Evolutionary conservation across 2,113 vertebrate genomes (phyloP).

Genomic region (Azemiops feae): DNA sequence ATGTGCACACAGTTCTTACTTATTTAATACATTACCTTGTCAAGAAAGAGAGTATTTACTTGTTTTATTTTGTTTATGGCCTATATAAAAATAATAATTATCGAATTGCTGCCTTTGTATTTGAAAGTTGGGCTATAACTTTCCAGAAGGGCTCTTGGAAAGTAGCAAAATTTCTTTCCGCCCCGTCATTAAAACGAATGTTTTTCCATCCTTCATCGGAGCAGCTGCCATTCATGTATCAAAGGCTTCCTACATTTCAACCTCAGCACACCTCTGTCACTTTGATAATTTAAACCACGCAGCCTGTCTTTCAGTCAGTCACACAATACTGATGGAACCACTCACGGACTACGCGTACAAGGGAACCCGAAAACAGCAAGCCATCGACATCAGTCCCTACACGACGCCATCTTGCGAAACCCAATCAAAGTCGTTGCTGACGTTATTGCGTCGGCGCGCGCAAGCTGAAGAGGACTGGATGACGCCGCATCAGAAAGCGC

Average conservation of each 20-base stretch:
- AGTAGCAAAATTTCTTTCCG: not conserved
- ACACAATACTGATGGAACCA: rapidly evolving
- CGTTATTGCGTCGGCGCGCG: slow-evolving; percentile 28
- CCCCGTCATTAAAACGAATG: not conserved
- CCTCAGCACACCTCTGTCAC: not conserved
- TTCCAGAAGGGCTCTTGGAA: not conserved
- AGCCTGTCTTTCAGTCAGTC: rapidly evolving
- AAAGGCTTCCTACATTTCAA: not conserved
- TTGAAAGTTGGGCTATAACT: not conserved
- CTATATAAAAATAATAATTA: not conserved
- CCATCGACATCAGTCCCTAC: slow-evolving; percentile 34
- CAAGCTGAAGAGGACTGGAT: rapidly evolving
- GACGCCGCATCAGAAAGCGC: rapidly evolving
- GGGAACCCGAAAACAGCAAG: not conserved
- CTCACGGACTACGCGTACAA: slow-evolving; percentile 23
- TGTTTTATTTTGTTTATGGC: not conserved
- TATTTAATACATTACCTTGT: not conserved
- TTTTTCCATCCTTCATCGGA: not conserved
- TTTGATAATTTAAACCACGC: not conserved
- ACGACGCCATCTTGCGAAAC: slow-evolving; percentile 59
- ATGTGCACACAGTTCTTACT: not conserved
- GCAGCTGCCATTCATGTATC: not conserved
- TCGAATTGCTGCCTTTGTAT: not conserved
- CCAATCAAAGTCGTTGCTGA: not conserved
- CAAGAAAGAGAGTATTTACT: not conserved